Evolutionary conservation across 2,113 vertebrate genomes (phyloP).

Genomic region (Hyla sarda): DNA sequence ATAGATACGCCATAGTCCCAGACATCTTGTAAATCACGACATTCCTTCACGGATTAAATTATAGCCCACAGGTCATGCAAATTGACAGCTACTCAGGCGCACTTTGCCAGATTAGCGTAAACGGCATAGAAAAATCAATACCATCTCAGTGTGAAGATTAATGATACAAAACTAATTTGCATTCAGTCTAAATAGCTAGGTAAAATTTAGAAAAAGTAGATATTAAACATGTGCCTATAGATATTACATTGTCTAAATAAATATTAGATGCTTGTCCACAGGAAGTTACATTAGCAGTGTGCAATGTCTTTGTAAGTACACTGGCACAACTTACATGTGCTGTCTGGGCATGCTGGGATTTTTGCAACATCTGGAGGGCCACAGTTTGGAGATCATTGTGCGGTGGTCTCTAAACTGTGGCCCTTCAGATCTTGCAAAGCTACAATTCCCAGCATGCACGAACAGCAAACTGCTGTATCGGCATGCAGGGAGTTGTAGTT

Average conservation of each 20-base stretch:
- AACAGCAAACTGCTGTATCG: too few species aligned
- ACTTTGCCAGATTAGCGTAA: constrained; percentile 14
- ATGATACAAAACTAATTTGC: constrained; percentile 16
- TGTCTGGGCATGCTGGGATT: too few species aligned
- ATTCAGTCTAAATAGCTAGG: neutral
- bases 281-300: neutral
- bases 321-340: neutral
- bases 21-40: constrained; percentile 43
- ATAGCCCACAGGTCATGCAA: neutral
- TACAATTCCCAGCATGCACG: too few species aligned
- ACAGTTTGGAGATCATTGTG: too few species aligned
- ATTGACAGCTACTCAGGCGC: neutral
- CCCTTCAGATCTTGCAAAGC: too few species aligned
- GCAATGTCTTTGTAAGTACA: neutral
- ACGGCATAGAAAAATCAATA: constrained; percentile 3
- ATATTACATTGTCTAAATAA: constrained; percentile 2
- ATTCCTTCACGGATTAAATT: constrained; percentile 30
- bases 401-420: too few species aligned
- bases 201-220: constrained; percentile 10
- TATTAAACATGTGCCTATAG: constrained; percentile 27
- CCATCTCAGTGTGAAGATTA: constrained; percentile 16
- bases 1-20: constrained; percentile 33
- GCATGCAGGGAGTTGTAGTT: too few species aligned
- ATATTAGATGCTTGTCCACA: neutral
- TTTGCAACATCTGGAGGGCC: too few species aligned